Conservation (phyloP, 2,113 vertebrate species). For the Empidonax alnorum region DNA sequence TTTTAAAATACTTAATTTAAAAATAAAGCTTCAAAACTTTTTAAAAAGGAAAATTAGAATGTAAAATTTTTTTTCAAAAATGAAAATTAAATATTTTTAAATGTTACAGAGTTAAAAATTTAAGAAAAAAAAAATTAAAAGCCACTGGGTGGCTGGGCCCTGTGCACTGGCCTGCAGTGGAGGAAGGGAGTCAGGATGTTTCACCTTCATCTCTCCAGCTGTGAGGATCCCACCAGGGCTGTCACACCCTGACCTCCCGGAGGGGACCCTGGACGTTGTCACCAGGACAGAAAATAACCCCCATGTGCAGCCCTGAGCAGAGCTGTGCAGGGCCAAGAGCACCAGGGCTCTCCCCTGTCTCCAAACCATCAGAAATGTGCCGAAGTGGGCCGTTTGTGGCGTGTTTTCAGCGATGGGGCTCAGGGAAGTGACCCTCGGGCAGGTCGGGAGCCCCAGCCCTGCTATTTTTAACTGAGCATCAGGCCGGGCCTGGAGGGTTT, state of each 20-base stretch:
- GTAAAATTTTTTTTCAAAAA: neutral
- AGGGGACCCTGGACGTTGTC: neutral
- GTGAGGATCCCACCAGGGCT: neutral
- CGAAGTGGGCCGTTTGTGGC: neutral
- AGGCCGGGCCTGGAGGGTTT: neutral
- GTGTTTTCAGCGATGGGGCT: neutral
- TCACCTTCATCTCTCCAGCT: neutral
- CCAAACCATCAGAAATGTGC: neutral
- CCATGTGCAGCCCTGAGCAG: rapidly evolving
- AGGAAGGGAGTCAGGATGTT: neutral
- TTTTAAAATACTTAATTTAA: neutral
- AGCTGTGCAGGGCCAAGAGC: neutral
- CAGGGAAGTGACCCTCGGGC: neutral
- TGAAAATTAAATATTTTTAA: neutral
- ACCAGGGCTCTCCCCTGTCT: neutral
- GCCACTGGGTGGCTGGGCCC: rapidly evolving
- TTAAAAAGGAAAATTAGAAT: rapidly evolving
- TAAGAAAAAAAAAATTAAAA: neutral
- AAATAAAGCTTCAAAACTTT: neutral
- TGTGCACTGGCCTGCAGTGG: rapidly evolving
- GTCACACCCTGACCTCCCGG: rapidly evolving
- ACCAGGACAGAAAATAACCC: neutral
- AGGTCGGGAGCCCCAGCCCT: neutral
- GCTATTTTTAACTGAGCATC: slow-evolving; percentile 1
- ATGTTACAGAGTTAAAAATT: neutral